phyloP scores from a whole-genome alignment of 2,888 invertebrate genomes.

The Campopleginae sp. region DNA sequence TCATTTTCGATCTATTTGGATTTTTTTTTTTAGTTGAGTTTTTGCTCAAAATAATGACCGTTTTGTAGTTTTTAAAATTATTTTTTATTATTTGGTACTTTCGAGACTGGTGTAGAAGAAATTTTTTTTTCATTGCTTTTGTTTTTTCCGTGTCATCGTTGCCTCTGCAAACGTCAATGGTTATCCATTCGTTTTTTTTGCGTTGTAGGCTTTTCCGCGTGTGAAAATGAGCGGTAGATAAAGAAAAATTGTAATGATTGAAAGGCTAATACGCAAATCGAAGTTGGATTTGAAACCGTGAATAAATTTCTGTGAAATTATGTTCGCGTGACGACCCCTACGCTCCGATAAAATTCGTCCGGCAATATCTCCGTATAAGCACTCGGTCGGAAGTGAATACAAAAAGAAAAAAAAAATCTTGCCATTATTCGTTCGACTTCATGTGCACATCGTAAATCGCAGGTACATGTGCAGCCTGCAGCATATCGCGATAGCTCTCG shows the following conservation, averaged over 20 bases:
- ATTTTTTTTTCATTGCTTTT: not conserved
- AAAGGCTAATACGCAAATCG: not conserved
- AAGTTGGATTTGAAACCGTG: slow-evolving; percentile 21
- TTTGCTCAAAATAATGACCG: not conserved
- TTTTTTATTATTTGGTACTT: not conserved
- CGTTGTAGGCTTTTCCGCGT: not conserved
- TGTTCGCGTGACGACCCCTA: slow-evolving; percentile 17
- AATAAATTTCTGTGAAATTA: slow-evolving; percentile 34
- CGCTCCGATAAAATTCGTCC: slow-evolving; percentile 29
- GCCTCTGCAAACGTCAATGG: not conserved
- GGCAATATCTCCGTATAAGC: not conserved
- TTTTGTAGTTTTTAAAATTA: not conserved
- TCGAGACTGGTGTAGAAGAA: not conserved
- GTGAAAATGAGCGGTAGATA: slow-evolving; percentile 3
- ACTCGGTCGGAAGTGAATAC: not conserved
- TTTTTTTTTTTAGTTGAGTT: not conserved
- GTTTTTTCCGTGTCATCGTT: not conserved
- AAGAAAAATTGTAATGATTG: slow-evolving; percentile 9
- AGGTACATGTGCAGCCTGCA: slow-evolving; percentile 18
- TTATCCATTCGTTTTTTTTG: not conserved
- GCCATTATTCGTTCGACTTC: slow-evolving; percentile 28
- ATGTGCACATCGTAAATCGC: slow-evolving; percentile 16
- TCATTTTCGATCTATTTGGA: not conserved
- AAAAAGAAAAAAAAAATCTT: slow-evolving; percentile 29
- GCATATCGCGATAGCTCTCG: slow-evolving; percentile 35